A percentile compares a stretch with the other conserved stretches of the same genome.
phyloP scores from a whole-genome alignment of 2,888 invertebrate species.

The Nomada hirtipes region DNA sequence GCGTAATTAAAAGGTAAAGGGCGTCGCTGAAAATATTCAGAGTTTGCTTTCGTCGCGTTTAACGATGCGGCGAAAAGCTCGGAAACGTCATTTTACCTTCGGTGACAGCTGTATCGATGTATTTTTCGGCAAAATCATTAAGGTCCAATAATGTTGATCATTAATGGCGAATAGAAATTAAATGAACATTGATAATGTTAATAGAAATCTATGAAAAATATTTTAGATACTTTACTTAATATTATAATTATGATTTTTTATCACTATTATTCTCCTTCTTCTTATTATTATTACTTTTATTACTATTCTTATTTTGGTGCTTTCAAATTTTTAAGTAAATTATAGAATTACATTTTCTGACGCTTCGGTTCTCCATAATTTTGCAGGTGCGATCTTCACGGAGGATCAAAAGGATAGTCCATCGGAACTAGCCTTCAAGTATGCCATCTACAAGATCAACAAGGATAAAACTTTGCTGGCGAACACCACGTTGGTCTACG shows the following conservation, averaged over 20 bases:
- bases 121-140: background rate
- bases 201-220: background rate
- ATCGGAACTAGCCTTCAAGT: slow-evolving; percentile 96
- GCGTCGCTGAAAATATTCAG: background rate
- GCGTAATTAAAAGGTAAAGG: slow-evolving; percentile 37
- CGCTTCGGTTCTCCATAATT: slow-evolving; percentile 20
- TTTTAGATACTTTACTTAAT: no score
- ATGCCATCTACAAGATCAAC: slow-evolving; percentile 97
- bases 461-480: slow-evolving; percentile 93
- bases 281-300: no score
- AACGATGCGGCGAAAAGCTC: background rate
- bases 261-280: no score
- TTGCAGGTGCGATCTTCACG: slow-evolving; percentile 95
- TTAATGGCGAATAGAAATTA: no score
- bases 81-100: slow-evolving; percentile 57
- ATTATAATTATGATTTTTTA: no score
- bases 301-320: no score
- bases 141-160: no score
- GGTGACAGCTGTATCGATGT: slow-evolving; percentile 68
- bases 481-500: slow-evolving; percentile 95
- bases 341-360: background rate
- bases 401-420: slow-evolving; percentile 95
- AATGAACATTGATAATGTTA: no score
- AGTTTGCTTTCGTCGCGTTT: background rate
- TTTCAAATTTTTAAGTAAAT: no score